Evolutionary conservation across 2,888 invertebrate species (phyloP), one percentile per base, ranked within the genome.

Genomic region (Drosophila trichaetosa): DNA sequence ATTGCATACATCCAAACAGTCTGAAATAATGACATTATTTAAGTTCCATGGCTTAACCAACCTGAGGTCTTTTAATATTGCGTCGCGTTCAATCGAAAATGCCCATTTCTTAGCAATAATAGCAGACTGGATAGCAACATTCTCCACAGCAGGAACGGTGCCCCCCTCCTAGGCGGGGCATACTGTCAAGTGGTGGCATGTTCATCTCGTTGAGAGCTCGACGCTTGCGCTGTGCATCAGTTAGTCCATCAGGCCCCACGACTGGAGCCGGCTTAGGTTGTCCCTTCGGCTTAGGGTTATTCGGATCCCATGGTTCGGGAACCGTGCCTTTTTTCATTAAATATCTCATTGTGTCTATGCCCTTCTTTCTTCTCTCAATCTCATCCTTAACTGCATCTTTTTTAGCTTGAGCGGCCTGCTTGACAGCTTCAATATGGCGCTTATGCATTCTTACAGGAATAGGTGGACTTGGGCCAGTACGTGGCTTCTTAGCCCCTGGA

Each of bases 101-200:
- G 18, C 5, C n/a, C 13, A 16, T 7, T 40, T 16, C 11, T 69
- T 29, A 69, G 33, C 48, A 68, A 36, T 49, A 61, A 46, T 38
- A 34, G 36, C 60, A 31, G 56, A 46, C 48, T 13, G 33, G 48
- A 58, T 65, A 46, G 33, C 51, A 61, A 49, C 54, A 51, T 2
- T 52, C 73, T 58, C 2, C 75, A 71, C 11, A n/a, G n/a, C 54
- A 60, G 51, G 42, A 66, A 4, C 27, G 65, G 31, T 76, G 16
- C 2, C 81, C 77, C 24, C 80, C 89, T n/a, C 85, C 85, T 27
- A 71, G 81, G 2, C 85, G 82, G 34, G 88, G 79, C 13, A 89
- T 54, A 56, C 46, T 72, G 8, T 87, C 82, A 3, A 91, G 57
- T 3, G 83, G 61, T 0, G 88, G 91, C 1, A 76, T 61, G 10